These are phyloP conservation scores for Trichoplusia ni DNA, from an alignment of 1,140 invertebrate genomes.

Conservation along the genomic window DNA sequence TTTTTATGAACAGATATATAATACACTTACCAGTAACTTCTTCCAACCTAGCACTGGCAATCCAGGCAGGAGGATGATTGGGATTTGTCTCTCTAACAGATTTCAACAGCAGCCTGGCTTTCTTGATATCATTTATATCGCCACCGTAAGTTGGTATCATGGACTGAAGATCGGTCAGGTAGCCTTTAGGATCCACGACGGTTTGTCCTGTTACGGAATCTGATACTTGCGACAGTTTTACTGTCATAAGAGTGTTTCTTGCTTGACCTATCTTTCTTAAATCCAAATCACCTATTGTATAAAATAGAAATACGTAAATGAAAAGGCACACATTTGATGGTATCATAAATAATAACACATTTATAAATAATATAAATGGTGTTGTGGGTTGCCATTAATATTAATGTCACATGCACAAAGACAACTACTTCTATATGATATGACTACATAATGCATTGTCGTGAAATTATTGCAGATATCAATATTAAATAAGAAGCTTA, in stretches of 20 bases:
- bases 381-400: too few species aligned
- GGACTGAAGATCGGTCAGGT: conserved; percentile 98
- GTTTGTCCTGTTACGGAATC: conserved; percentile 99
- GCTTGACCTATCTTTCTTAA: conserved; percentile 99
- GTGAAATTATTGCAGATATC: too few species aligned
- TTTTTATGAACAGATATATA: not conserved
- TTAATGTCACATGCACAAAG: not conserved
- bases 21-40: conserved; percentile 95
- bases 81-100: conserved; percentile 99
- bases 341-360: too few species aligned
- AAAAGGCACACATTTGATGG: too few species aligned
- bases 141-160: conserved; percentile 99
- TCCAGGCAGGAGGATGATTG: conserved; percentile 99
- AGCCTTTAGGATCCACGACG: conserved; percentile 99
- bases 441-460: too few species aligned
- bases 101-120: conserved; percentile 97
- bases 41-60: conserved; percentile 98
- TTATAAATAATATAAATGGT: too few species aligned
- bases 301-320: too few species aligned
- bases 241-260: conserved; percentile 99
- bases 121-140: conserved; percentile 99
- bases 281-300: conserved; percentile 98
- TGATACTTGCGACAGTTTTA: conserved; percentile 98
- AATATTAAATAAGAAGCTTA: conserved; percentile 35
- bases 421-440: not conserved